phyloP scores from a whole-genome alignment of 2,113 vertebrate genomes.

The Grallaria varia region DNA sequence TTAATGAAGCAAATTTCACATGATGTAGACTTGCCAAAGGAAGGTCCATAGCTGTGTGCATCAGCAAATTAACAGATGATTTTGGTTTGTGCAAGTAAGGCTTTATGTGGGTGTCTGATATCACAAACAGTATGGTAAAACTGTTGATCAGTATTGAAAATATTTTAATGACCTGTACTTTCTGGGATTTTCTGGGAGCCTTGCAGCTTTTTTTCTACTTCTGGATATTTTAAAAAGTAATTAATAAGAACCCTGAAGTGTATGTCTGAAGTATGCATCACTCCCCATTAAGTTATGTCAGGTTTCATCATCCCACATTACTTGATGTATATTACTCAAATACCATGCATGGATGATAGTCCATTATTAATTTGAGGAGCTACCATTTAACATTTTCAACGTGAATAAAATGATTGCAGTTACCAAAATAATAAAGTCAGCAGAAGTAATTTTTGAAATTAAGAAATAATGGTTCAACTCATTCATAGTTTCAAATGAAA shows the following conservation, averaged over 20 bases:
- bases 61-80: neutral
- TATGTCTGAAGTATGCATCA: neutral
- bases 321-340: neutral
- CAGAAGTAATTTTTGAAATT: neutral
- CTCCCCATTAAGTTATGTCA: neutral
- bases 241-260: neutral
- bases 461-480: neutral
- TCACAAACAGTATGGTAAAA: neutral
- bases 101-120: neutral
- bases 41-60: neutral
- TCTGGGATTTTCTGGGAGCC: neutral
- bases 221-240: neutral
- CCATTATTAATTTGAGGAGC: neutral
- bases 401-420: neutral
- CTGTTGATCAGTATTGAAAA: neutral
- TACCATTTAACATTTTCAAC: slow-evolving; percentile 12
- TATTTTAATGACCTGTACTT: neutral
- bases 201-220: neutral
- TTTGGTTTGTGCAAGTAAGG: too few relatives aligned
- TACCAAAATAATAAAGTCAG: neutral
- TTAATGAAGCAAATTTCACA: neutral
- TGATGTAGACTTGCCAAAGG: neutral
- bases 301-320: neutral
- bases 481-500: neutral
- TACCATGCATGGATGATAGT: neutral